Conservation (phyloP, 2,113 vertebrate genomes). For the Rhea pennata region DNA sequence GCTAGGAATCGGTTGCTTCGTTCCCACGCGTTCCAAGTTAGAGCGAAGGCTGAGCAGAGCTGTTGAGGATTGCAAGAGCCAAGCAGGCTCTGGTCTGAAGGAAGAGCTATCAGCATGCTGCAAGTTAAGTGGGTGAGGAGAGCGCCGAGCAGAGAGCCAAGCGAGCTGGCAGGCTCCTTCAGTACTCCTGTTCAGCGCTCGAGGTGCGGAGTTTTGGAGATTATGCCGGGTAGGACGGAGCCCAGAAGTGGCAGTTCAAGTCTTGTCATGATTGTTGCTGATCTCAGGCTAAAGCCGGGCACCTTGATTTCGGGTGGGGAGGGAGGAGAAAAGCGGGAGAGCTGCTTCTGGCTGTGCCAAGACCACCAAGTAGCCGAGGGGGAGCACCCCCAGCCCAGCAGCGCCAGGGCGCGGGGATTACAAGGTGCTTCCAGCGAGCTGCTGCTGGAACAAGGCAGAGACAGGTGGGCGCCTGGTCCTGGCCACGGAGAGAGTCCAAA, state of each 20-base stretch:
- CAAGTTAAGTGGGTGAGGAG: conserved; percentile 22
- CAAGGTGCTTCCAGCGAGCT: neutral
- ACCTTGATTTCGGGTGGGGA: conserved; percentile 10
- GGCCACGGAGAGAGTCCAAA: conserved; percentile 65
- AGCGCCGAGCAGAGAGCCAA: neutral
- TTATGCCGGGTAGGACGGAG: conserved; percentile 28
- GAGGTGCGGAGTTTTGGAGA: conserved; percentile 37
- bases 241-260: conserved; percentile 61
- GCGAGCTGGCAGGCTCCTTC: conserved; percentile 28
- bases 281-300: conserved; percentile 42
- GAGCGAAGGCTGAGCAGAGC: neutral
- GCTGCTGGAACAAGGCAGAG: conserved; percentile 36
- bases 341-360: neutral
- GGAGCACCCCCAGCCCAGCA: rapidly evolving
- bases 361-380: neutral
- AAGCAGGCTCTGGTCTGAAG: conserved; percentile 9
- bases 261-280: conserved; percentile 59
- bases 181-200: conserved; percentile 5
- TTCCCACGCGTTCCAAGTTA: neutral
- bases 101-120: neutral
- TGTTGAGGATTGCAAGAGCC: neutral
- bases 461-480: neutral
- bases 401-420: neutral
- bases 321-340: neutral
- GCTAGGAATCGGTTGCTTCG: neutral